Percentiles rank a stretch among this genome's conserved stretches.
These are phyloP conservation scores for Mormyrus iriodes DNA, from an alignment of 2,113 vertebrate species.

Conservation along the genomic window DNA sequence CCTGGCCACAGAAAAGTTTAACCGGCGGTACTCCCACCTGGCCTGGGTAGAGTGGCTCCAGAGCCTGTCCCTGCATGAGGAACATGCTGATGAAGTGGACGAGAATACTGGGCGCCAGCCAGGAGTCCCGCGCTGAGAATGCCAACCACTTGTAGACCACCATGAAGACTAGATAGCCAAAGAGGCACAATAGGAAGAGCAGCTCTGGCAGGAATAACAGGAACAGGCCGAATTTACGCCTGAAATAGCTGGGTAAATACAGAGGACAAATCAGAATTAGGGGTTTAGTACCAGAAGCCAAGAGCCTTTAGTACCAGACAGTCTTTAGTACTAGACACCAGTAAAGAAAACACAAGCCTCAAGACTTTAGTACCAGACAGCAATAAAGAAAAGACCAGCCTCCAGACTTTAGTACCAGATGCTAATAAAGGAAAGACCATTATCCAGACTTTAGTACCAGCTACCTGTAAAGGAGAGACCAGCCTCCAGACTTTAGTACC, in stretches of 20 bases:
- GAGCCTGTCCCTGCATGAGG: slow-evolving; percentile 63
- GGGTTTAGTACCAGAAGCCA: slow-evolving; percentile 5
- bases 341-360: not conserved
- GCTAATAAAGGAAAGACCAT: not conserved
- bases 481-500: not conserved
- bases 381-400: not conserved
- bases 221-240: slow-evolving; percentile 77
- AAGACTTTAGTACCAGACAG: slow-evolving; percentile 13
- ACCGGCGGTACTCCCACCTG: slow-evolving; percentile 65
- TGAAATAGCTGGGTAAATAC: slow-evolving; percentile 72
- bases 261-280: not conserved
- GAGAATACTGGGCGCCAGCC: slow-evolving; percentile 82
- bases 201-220: slow-evolving; percentile 88
- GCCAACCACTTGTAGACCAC: slow-evolving; percentile 91
- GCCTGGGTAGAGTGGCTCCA: slow-evolving; percentile 65
- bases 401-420: not conserved
- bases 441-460: slow-evolving; percentile 11
- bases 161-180: slow-evolving; percentile 91
- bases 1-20: not conserved
- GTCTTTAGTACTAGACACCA: not conserved
- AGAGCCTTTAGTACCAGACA: not conserved
- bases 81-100: slow-evolving; percentile 98
- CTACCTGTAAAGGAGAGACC: not conserved
- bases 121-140: slow-evolving; percentile 68
- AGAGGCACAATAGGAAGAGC: slow-evolving; percentile 87